These are phyloP conservation scores for Cryptotermes secundus DNA, from an alignment of 1,140 invertebrate species.

Conservation along the genomic window DNA sequence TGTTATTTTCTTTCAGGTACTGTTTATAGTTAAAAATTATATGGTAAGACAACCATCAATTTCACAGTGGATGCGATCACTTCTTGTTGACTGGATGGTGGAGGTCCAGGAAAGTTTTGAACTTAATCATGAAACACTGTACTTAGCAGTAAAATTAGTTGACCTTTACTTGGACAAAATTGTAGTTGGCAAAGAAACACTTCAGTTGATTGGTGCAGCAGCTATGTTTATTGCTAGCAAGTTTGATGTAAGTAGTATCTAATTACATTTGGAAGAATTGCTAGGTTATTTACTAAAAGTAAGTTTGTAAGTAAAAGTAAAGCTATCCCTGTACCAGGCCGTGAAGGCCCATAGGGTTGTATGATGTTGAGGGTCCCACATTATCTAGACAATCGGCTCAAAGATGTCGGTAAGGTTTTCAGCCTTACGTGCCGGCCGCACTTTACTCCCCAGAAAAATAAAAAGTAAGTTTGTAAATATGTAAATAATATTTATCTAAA, in stretches of 20 bases:
- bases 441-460: no score
- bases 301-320: no score
- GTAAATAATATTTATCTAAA: no score
- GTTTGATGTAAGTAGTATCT: conserved; percentile 79
- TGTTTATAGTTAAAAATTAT: conserved; percentile 78
- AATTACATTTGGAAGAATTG: neutral
- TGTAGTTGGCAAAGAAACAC: conserved; percentile 65
- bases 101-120: conserved; percentile 98
- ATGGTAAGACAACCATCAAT: conserved; percentile 72
- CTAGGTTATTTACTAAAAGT: no score
- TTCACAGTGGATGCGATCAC: conserved; percentile 81
- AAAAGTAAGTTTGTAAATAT: no score
- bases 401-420: no score
- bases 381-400: no score
- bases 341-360: no score
- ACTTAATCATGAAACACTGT: conserved; percentile 96
- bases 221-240: conserved; percentile 93
- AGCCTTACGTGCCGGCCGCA: no score
- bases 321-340: no score
- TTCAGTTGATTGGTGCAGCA: conserved; percentile 90
- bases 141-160: conserved; percentile 92
- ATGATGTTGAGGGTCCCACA: no score
- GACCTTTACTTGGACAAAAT: conserved; percentile 83
- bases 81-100: conserved; percentile 98
- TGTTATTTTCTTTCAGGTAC: conserved; percentile 50